Percentiles rank a stretch among this genome's conserved stretches.
These are phyloP conservation scores for Drosophila robusta DNA, from an alignment of 2,888 invertebrate species.

Conservation along the genomic window DNA sequence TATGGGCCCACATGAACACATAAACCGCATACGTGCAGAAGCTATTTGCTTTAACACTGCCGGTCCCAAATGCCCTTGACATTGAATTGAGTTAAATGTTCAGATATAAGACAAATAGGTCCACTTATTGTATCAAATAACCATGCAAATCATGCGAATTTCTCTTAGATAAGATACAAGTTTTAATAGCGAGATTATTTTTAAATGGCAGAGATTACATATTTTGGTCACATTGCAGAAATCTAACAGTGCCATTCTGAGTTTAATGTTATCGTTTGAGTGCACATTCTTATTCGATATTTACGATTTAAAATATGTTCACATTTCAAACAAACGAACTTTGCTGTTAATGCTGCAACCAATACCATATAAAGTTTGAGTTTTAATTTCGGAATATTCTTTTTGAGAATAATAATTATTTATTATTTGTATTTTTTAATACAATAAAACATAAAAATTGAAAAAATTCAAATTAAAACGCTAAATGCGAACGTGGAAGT, in stretches of 20 bases:
- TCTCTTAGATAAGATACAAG: neutral
- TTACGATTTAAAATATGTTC: neutral
- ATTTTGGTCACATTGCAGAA: slow-evolving; percentile 7
- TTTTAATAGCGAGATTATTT: neutral
- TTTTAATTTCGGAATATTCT: no score
- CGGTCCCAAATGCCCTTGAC: slow-evolving; percentile 42
- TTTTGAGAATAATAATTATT: no score
- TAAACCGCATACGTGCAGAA: slow-evolving; percentile 3
- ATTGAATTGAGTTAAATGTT: slow-evolving; percentile 25
- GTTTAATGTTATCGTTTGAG: slow-evolving; percentile 6
- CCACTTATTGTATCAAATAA: neutral
- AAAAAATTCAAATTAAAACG: no score
- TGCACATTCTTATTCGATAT: neutral
- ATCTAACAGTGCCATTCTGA: slow-evolving; percentile 33
- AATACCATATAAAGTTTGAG: no score
- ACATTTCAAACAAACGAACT: no score
- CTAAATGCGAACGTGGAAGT: no score
- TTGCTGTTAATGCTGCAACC: no score
- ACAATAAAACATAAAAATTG: no score
- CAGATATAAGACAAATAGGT: neutral
- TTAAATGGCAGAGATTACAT: neutral
- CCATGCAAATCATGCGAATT: neutral
- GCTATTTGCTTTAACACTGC: slow-evolving; percentile 31
- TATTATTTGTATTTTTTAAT: no score
- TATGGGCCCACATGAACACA: neutral